Conservation (phyloP, 2,113 vertebrate genomes). For the Tyrannus savana region DNA sequence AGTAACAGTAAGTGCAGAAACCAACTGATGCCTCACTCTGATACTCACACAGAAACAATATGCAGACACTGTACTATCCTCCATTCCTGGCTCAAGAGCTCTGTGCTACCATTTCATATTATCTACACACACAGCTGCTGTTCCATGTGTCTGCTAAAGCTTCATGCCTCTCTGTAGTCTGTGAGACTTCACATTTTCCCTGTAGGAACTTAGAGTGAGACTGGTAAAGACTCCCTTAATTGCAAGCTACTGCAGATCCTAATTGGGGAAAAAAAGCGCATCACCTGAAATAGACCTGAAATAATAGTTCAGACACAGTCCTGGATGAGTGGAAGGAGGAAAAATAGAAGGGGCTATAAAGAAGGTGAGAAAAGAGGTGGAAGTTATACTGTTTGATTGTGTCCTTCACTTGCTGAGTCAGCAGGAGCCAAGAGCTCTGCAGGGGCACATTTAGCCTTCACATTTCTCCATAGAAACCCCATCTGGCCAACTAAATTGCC, state of each 20-base stretch:
- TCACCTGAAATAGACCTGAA: neutral
- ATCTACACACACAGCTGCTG: neutral
- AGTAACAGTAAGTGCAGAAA: constrained; percentile 9
- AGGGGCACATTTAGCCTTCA: constrained; percentile 46
- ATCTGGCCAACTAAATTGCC: constrained; percentile 55
- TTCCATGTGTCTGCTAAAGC: neutral
- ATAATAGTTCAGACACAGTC: neutral
- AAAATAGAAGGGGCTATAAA: neutral
- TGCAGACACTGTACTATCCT: neutral
- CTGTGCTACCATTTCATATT: neutral
- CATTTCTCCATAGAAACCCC: constrained; percentile 43
- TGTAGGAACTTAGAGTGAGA: neutral
- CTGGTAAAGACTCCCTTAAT: constrained; percentile 2
- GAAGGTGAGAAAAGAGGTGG: neutral
- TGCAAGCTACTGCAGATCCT: neutral
- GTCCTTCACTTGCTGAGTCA: constrained; percentile 46
- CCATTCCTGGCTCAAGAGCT: neutral
- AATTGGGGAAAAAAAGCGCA: neutral
- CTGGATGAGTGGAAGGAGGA: neutral
- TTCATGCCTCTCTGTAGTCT: neutral
- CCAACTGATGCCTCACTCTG: neutral
- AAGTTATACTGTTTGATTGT: neutral
- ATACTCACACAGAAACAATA: neutral
- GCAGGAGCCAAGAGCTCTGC: constrained; percentile 42
- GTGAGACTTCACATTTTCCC: neutral